Evolutionary conservation across 2,888 invertebrate species (phyloP), one percentile per base, ranked within the genome.

Genomic region (Acholoe squamosa): DNA sequence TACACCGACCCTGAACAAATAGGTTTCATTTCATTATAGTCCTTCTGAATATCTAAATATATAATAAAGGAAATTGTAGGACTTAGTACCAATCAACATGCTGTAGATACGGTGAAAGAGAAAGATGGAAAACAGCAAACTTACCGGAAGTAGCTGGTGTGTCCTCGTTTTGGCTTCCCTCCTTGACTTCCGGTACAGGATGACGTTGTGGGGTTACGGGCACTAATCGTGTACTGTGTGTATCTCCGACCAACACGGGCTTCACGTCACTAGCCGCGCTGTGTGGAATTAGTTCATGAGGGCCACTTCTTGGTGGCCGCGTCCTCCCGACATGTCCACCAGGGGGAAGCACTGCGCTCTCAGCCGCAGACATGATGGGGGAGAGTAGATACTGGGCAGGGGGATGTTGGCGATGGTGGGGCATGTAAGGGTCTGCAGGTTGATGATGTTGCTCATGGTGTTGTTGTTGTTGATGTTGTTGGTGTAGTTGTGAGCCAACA

Each of bases 141-240:
- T 52, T 28, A 86, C 86, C 86, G 33, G 86, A 52, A 28, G 56
- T 86, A 28, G 86, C 25, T 31, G 86, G 86, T 0, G 54, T 54
- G 14, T 86, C 86, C n/a, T 86, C 86, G 33, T 16, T 86, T 25
- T 22, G 52, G 31, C 52, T 52, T 12, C 86, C 86, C 86, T 86
- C 56, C 52, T 86, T 86, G 43, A 43, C 86, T 16, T 54, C 52
- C 16, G 52, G 52, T 12, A 86, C 86, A 84, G 84, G 84, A 19
- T 84, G 84, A 43, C 43, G 43, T 43, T 43, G 43, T 3, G 51
- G 84, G 22, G 28, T 31, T 0, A 86, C 86, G 28, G 86, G 86
- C 28, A 28, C 56, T 14, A 52, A 19, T 5, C 52, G 56, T 31
- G 51, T 1, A 3, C 22, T 34, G 52, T 86, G 86, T 1, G 43